Evolutionary conservation across 1,140 invertebrate species (phyloP).

Genomic region (Mizuhopecten yessoensis): DNA sequence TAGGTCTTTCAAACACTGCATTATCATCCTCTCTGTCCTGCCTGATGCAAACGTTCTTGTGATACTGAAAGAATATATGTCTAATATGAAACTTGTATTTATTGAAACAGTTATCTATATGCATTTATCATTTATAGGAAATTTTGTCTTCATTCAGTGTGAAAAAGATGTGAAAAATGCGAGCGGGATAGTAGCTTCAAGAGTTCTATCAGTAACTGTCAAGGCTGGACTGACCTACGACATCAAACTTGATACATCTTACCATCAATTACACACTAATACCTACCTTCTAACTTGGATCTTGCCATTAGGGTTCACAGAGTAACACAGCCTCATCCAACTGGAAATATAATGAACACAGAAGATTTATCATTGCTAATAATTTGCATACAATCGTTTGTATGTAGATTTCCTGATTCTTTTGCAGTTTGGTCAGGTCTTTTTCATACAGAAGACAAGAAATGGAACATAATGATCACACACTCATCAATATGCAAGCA

Average conservation of each 20-base stretch:
- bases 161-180: background rate
- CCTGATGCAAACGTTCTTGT: constrained; percentile 99
- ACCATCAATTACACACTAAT: background rate
- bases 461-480: too few relatives aligned
- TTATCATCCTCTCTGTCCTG: constrained; percentile 97
- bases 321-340: constrained; percentile 98
- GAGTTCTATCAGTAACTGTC: background rate
- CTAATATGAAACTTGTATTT: too few relatives aligned
- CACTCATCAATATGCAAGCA: too few relatives aligned
- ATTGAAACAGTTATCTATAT: too few relatives aligned
- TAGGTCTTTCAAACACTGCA: constrained; percentile 97
- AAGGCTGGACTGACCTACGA: background rate
- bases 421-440: too few relatives aligned
- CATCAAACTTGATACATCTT: too few relatives aligned
- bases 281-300: constrained; percentile 94
- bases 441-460: too few relatives aligned
- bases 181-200: background rate
- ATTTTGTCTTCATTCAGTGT: too few relatives aligned
- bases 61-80: constrained; percentile 86
- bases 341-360: constrained; percentile 85
- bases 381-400: constrained; percentile 5
- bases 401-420: background rate
- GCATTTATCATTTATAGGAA: too few relatives aligned
- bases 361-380: too few relatives aligned
- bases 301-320: constrained; percentile 96